Conservation (phyloP, 2,113 vertebrate genomes). For the Trochalopteron elliotii region DNA sequence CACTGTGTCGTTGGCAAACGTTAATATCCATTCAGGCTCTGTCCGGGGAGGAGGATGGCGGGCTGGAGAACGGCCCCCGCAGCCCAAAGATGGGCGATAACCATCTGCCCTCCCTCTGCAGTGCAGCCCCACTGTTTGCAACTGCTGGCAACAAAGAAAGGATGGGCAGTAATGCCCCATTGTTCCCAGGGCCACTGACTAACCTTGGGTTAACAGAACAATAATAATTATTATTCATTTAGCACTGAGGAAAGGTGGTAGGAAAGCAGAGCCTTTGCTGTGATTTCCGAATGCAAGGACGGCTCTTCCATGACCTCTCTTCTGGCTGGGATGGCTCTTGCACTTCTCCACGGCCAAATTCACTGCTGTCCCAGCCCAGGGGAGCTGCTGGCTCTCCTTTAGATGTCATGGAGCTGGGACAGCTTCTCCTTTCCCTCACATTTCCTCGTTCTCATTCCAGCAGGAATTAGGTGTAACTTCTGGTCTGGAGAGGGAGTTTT, state of each 20-base stretch:
- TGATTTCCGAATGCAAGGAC: not conserved
- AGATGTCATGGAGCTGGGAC: not conserved
- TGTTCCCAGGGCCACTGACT: conserved; percentile 12
- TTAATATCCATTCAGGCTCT: not conserved
- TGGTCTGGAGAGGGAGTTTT: not conserved
- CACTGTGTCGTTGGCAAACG: not conserved
- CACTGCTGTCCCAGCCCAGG: not conserved
- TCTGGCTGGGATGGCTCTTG: not conserved
- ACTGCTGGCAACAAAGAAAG: conserved; percentile 21
- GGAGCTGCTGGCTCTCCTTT: not conserved
- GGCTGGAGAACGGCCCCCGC: not conserved
- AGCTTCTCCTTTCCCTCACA: not conserved
- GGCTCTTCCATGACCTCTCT: not conserved
- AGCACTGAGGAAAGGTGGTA: not conserved
- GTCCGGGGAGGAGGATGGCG: not conserved
- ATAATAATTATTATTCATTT: not conserved
- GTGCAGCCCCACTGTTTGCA: not conserved
- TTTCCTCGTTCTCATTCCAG: not conserved
- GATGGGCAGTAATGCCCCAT: conserved; percentile 1
- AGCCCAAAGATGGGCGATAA: not conserved
- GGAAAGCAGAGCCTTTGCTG: not conserved
- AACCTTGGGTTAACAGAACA: not conserved
- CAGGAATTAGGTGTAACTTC: not conserved
- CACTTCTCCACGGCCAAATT: not conserved
- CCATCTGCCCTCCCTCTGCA: conserved; percentile 42